Base-by-base conservation (phyloP, 2,113 vertebrate genomes). In the Xiphophorus couchianus region DNA sequence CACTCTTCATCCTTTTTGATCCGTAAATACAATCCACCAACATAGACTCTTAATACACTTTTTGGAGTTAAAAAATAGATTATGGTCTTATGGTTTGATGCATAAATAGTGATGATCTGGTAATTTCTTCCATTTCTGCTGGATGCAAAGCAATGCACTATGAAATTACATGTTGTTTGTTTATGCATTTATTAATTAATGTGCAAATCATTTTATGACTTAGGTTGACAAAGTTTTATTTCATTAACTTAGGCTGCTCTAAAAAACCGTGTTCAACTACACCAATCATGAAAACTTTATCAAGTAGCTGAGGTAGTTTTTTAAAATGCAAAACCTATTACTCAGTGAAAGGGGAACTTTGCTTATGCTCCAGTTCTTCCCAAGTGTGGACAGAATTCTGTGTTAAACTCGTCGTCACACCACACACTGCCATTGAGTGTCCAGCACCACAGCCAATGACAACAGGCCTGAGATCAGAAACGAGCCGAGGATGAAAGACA, bases 371-470 rank as follows among this genome's bases (percentile, higher is more conserved):
- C 39, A 25, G 30, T 35, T 61, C 71, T 44, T 74, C 44, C 60
- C 22, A 62, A 69, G 69, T 69, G 69, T 62, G 72, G 69, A 37
- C 15, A 1, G 25, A 76, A 65, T 70, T 78, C 68, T 62, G 37
- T 81, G 65, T 62, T 48, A 12, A 54, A 42, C 64, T 29, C 10
- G 76, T 71, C 8, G 62, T 79, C 28, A 33, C 48, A 62, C 89
- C 75, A 69, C 96, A 96, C 69, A 96, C 85, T 48, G 95, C 95
- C 91, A 98, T 88, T 30, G 97, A 98, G 77, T 99, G 96, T 88
- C 97, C 97, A 2, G 97, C 96, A 66, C 97, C 97, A 35, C 97
- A 98, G 81, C 96, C 97, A 86, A 98, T 93, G 29, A 95, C 89
- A 76, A 95, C 83, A 80, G 87, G 89, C 5, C 69, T 66, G 69